Conservation (phyloP, 2,888 invertebrate species). For the Thera obeliscata region DNA sequence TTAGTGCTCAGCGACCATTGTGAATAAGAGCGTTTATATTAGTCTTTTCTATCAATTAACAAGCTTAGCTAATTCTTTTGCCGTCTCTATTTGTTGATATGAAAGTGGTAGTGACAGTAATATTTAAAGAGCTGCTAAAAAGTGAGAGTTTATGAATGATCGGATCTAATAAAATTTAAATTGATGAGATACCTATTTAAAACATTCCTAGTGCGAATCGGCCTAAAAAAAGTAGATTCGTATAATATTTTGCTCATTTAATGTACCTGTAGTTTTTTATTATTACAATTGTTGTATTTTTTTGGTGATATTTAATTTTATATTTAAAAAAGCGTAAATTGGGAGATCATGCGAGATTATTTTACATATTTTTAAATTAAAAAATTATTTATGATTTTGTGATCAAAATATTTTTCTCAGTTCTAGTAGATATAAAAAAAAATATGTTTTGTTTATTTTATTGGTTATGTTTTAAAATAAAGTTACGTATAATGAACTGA, state of each 20-base stretch:
- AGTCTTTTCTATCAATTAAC: too few relatives aligned
- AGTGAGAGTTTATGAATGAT: too few relatives aligned
- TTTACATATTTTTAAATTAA: neutral
- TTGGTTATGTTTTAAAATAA: neutral
- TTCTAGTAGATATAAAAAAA: neutral
- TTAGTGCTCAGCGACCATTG: too few relatives aligned
- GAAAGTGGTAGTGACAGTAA: too few relatives aligned
- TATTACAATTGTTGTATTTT: neutral
- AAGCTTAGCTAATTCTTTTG: too few relatives aligned
- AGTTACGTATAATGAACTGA: too few relatives aligned
- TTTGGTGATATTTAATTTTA: slow-evolving; percentile 11
- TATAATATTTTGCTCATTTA: slow-evolving; percentile 19
- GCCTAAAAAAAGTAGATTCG: neutral
- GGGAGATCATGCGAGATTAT: slow-evolving; percentile 1
- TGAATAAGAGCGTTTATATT: too few relatives aligned
- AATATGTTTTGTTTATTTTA: neutral
- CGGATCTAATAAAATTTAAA: too few relatives aligned
- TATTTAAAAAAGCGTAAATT: slow-evolving; percentile 12
- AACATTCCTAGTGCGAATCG: slow-evolving; percentile 5
- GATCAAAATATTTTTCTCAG: neutral
- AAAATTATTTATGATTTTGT: neutral
- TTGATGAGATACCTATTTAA: neutral
- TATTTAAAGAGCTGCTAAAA: too few relatives aligned
- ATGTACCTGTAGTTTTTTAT: neutral
- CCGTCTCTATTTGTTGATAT: too few relatives aligned